A percentile compares a stretch with the other conserved stretches of the same genome.
Conservation (phyloP, 2,888 invertebrate genomes). For the Ophioninae sp. region DNA sequence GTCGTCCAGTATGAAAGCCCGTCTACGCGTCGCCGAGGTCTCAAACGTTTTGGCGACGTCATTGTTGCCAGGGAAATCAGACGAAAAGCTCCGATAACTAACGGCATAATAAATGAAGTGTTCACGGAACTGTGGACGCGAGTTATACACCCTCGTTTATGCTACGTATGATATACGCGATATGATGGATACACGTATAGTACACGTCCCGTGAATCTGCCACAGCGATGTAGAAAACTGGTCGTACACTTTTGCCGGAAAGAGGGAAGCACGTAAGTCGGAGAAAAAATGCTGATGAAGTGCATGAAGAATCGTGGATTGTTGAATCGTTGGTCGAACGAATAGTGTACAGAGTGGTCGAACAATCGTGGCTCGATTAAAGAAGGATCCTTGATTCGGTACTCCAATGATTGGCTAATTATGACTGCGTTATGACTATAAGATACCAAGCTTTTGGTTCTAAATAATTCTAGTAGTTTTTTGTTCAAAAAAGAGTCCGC, state of each 20-base stretch:
- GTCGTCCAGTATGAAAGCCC: slow-evolving; percentile 66
- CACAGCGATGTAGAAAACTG: slow-evolving; percentile 35
- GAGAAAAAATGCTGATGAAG: slow-evolving; percentile 46
- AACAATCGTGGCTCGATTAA: background rate
- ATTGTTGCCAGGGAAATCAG: slow-evolving; percentile 82
- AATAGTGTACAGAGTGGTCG: background rate
- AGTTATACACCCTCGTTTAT: slow-evolving; percentile 25
- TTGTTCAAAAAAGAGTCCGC: slow-evolving; percentile 9
- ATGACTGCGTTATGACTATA: background rate
- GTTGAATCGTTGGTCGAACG: slow-evolving; percentile 1
- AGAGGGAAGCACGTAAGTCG: slow-evolving; percentile 16
- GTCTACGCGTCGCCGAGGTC: slow-evolving; percentile 58
- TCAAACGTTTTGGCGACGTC: slow-evolving; percentile 68
- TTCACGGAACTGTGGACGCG: slow-evolving; percentile 69
- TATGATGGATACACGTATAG: slow-evolving; percentile 2
- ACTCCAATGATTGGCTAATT: background rate
- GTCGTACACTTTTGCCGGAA: slow-evolving; percentile 33
- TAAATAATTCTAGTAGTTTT: background rate
- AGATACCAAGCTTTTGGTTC: background rate
- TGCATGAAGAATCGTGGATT: slow-evolving; percentile 5
- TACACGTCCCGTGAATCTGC: background rate
- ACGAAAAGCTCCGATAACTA: slow-evolving; percentile 82
- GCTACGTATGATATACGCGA: slow-evolving; percentile 18
- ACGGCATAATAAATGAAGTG: slow-evolving; percentile 82
- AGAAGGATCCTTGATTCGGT: background rate